Conservation (phyloP, 2,888 invertebrate genomes). For the Platypus cylindrus region DNA sequence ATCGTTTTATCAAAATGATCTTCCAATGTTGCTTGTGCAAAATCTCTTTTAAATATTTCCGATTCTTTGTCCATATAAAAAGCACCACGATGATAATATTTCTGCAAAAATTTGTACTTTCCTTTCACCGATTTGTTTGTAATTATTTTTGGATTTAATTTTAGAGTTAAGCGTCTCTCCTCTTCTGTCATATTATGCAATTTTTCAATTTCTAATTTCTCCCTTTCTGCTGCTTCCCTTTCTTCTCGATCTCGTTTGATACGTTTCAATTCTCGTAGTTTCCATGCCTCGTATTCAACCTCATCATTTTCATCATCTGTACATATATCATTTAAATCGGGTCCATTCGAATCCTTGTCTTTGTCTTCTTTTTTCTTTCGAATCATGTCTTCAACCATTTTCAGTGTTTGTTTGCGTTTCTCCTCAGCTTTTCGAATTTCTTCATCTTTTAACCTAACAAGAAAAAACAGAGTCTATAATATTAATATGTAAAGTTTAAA, state of each 20-base stretch:
- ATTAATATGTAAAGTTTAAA: background rate
- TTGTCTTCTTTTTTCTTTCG: slow-evolving; percentile 63
- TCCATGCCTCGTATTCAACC: slow-evolving; percentile 96
- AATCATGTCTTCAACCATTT: slow-evolving; percentile 81
- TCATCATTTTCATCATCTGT: slow-evolving; percentile 95
- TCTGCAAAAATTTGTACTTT: slow-evolving; percentile 98
- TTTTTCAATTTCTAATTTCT: slow-evolving; percentile 77
- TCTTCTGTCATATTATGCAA: slow-evolving; percentile 92
- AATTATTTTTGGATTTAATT: slow-evolving; percentile 81
- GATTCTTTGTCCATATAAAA: slow-evolving; percentile 95
- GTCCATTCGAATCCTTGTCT: slow-evolving; percentile 54
- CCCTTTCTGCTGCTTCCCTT: slow-evolving; percentile 77
- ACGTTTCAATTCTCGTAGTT: slow-evolving; percentile 87
- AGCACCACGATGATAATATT: slow-evolving; percentile 98
- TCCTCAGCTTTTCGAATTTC: slow-evolving; percentile 79
- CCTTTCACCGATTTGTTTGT: slow-evolving; percentile 94
- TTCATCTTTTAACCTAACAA: slow-evolving; percentile 69
- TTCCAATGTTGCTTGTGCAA: slow-evolving; percentile 60
- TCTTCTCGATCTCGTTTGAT: slow-evolving; percentile 95
- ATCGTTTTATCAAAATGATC: slow-evolving; percentile 99
- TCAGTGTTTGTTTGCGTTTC: slow-evolving; percentile 71
- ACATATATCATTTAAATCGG: slow-evolving; percentile 71
- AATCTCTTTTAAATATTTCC: slow-evolving; percentile 46
- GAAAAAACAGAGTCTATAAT: too few species aligned
- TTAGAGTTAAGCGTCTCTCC: slow-evolving; percentile 75